A percentile compares a stretch with the other conserved stretches of the same genome.
Evolutionary conservation across 2,113 vertebrate genomes (phyloP).

Genomic region (Myocastor coypus): DNA sequence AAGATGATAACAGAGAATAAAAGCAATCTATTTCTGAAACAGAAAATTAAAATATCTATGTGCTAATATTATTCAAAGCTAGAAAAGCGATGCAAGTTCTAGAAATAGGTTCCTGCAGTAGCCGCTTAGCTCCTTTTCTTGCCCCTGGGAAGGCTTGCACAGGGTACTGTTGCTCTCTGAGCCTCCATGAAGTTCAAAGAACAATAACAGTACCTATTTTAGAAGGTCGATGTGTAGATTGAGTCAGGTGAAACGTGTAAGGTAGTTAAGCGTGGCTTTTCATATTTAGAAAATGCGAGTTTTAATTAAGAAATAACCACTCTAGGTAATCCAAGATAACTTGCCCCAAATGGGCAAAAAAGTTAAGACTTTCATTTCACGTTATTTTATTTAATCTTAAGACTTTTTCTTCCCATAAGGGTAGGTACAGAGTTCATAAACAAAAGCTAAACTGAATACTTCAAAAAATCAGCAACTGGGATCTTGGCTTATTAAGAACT

Average conservation of each 20-base stretch:
- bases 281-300: conserved; percentile 46
- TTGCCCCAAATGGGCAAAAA: conserved; percentile 12
- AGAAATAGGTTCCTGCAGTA: not conserved
- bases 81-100: not conserved
- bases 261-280: not conserved
- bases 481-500: too few species aligned
- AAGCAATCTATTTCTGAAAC: conserved; percentile 26
- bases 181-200: conserved; percentile 8
- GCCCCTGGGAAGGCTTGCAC: not conserved
- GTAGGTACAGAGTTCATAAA: too few species aligned
- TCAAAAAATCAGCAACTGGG: too few species aligned
- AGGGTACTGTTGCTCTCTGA: not conserved
- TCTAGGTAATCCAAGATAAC: conserved; percentile 41
- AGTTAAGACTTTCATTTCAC: conserved; percentile 22
- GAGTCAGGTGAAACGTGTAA: not conserved
- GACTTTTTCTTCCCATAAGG: not conserved
- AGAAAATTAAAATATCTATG: not conserved
- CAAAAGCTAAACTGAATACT: too few species aligned
- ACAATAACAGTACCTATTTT: not conserved
- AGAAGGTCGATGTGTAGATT: not conserved
- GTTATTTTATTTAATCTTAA: not conserved
- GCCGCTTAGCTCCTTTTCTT: not conserved
- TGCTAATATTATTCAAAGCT: conserved; percentile 17
- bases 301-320: conserved; percentile 42
- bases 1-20: conserved; percentile 49